Evolutionary conservation across 2,113 vertebrate species (phyloP), one percentile per base, ranked within the genome.

Genomic region (Aythya baeri): DNA sequence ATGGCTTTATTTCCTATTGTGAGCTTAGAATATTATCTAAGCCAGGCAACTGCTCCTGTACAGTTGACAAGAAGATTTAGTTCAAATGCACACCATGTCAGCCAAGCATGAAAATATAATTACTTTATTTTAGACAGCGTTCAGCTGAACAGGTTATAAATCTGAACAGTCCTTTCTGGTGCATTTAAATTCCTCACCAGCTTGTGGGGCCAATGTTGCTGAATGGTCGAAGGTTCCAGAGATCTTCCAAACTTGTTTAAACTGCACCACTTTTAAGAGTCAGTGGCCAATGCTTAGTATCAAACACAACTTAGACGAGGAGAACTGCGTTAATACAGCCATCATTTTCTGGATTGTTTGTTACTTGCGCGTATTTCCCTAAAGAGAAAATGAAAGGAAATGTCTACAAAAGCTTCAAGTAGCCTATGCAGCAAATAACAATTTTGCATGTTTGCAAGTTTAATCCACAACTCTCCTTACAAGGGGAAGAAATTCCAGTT

Each of bases 301-400:
- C 22, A 55, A 65, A 44, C 6, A 41, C 7, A 59, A 85, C 23
- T 98, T 94, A 99, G 50, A 99, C 99, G 84, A 99, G 98, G 54
- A 99, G 97, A 86, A 99, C 98, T 25, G 99, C 99, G 71, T 99
- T 99, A 92, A 99, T 99, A 91, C 99, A 99, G 80, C 99, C 99
- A n/a, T 99, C 99, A 3, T 99, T 99, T 97, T 99, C 99, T 38
- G 99, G 99, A 97, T 99, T 99, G 95, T 99, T 99, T 32, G 99
- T 99, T 91, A 99, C 99, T 95, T 99, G 99, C 68, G 99, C 99
- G 7, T 99, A 99, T 98, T 99, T 99, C 95, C 99, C 99, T 99
- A 94, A 31, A 88, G 77, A 97, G 91, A 94, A 94, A 88, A 94
- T 3, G 1, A 13, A 91, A 70, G 75, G 55, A 79, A 49, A 36